These are phyloP conservation scores for Lucinisca nassula DNA, from an alignment of 2,888 invertebrate genomes.

Conservation along the genomic window DNA sequence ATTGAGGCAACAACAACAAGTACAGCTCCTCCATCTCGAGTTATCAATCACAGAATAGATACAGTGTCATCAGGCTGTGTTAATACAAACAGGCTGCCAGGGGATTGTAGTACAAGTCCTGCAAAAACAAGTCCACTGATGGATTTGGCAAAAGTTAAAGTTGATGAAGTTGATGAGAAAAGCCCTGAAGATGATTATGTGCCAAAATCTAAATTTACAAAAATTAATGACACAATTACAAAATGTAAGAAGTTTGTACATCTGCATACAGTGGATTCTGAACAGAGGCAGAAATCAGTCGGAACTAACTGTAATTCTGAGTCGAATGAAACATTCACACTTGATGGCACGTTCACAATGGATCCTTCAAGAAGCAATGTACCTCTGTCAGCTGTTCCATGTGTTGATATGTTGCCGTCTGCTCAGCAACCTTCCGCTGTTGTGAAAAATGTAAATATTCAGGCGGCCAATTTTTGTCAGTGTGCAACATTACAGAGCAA, in stretches of 20 bases:
- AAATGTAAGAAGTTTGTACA: constrained; percentile 63
- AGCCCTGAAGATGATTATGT: constrained; percentile 39
- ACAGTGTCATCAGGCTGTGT: not conserved
- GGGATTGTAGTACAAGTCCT: not conserved
- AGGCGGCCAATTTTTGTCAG: not conserved
- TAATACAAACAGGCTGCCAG: not conserved
- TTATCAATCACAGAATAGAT: not conserved
- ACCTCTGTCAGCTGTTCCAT: constrained; percentile 27
- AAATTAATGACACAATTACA: constrained; percentile 66
- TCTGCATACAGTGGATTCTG: constrained; percentile 27
- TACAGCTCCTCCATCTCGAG: not conserved
- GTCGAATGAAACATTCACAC: constrained; percentile 48
- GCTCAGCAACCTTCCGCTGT: not conserved
- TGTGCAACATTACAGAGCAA: not conserved
- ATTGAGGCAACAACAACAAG: not conserved
- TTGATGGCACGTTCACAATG: constrained; percentile 60
- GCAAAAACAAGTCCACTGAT: not conserved
- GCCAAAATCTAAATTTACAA: constrained; percentile 49
- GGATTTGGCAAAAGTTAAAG: not conserved
- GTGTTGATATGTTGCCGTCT: constrained; percentile 32
- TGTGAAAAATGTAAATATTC: no score
- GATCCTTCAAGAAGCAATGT: constrained; percentile 37
- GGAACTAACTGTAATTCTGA: not conserved
- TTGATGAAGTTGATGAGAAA: constrained; percentile 20
- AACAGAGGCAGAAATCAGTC: not conserved